Evolutionary conservation across 2,797 vertebrate genomes (phyloP).

Genomic region (Hybognathus amarus): DNA sequence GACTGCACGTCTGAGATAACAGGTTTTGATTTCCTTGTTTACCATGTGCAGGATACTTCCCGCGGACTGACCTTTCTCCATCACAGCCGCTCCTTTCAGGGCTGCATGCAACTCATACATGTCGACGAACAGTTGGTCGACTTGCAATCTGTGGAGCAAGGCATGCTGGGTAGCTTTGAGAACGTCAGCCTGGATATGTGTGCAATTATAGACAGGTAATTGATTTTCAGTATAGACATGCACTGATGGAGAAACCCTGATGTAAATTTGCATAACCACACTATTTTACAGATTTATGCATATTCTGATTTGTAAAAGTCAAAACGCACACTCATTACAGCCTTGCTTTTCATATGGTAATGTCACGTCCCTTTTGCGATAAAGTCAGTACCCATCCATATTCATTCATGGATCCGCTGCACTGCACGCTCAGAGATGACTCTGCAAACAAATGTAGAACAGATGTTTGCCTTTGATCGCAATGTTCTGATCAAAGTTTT

Average conservation of each 20-base stretch:
- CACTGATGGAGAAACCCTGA: neutral
- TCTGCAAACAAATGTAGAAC: slow-evolving; percentile 8
- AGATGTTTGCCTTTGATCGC: slow-evolving; percentile 19
- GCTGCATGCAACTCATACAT: slow-evolving; percentile 96
- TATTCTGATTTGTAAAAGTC: slow-evolving; percentile 25
- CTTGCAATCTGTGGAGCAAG: slow-evolving; percentile 87
- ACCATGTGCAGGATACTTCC: slow-evolving; percentile 81
- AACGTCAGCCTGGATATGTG: slow-evolving; percentile 98
- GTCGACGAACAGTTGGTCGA: slow-evolving; percentile 92
- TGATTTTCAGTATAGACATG: neutral
- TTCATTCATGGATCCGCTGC: neutral
- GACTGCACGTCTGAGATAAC: neutral
- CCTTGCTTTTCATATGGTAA: slow-evolving; percentile 21
- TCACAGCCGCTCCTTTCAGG: slow-evolving; percentile 91
- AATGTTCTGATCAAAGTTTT: slow-evolving; percentile 5
- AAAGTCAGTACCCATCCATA: slow-evolving; percentile 2
- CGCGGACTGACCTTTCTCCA: slow-evolving; percentile 67
- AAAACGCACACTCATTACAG: neutral
- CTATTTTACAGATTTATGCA: neutral
- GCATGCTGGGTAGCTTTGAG: slow-evolving; percentile 87
- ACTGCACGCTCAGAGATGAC: neutral
- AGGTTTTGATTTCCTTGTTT: neutral
- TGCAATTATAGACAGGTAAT: slow-evolving; percentile 94
- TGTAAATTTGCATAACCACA: neutral
- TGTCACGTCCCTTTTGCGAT: neutral